phyloP scores from a whole-genome alignment of 2,888 invertebrate species.

The Drosophila hamatofila region DNA sequence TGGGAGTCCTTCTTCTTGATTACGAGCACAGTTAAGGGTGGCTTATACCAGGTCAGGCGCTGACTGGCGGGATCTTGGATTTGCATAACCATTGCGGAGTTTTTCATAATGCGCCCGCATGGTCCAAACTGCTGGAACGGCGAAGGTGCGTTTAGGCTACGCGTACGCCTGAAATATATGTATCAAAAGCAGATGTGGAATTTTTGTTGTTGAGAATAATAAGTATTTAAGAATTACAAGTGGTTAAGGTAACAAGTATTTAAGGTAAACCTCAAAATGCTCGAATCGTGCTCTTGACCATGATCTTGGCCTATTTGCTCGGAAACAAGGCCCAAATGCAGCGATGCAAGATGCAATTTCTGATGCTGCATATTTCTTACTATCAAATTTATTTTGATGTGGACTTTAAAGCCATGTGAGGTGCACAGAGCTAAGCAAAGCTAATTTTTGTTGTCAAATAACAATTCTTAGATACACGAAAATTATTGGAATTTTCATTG shows the following conservation, averaged over 20 bases:
- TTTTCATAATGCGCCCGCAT: slow-evolving; percentile 99
- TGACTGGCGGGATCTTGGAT: slow-evolving; percentile 99
- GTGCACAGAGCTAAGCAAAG: slow-evolving; percentile 11
- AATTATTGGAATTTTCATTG: slow-evolving; percentile 47
- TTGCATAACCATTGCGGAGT: slow-evolving; percentile 98
- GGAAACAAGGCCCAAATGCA: slow-evolving; percentile 23
- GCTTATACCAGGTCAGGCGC: slow-evolving; percentile 98
- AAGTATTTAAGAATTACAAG: background rate
- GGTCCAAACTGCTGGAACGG: slow-evolving; percentile 99
- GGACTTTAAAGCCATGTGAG: slow-evolving; percentile 15
- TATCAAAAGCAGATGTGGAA: slow-evolving; percentile 15
- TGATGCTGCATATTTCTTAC: slow-evolving; percentile 38
- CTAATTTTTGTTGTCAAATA: background rate
- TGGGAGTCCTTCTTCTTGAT: slow-evolving; percentile 98
- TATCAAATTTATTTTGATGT: slow-evolving; percentile 14
- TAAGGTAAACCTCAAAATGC: slow-evolving; percentile 54
- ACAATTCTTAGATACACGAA: slow-evolving; percentile 12
- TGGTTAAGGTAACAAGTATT: background rate
- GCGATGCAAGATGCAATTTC: slow-evolving; percentile 30
- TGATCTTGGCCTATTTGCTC: slow-evolving; percentile 25
- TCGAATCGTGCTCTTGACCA: slow-evolving; percentile 19
- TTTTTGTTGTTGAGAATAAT: no score
- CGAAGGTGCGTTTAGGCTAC: slow-evolving; percentile 97
- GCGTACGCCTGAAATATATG: slow-evolving; percentile 92
- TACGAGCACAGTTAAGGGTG: slow-evolving; percentile 97